phyloP scores from a whole-genome alignment of 2,113 vertebrate genomes.

The mouse (Mus musculus) region GRCm39 chr12:118192001-118192500 shows the following conservation, averaged over 20 bases:
- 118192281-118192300: not conserved
- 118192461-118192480: not conserved
- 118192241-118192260: not conserved
- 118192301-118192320: not conserved
- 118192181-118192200: not conserved
- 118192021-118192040: too few relatives aligned
- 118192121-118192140: not conserved
- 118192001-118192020: too few relatives aligned
- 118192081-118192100: too few relatives aligned
- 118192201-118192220: not conserved
- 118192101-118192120: conserved; percentile 15
- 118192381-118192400: conserved; percentile 18
- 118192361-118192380: not conserved
- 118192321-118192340: conserved; percentile 18
- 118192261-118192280: not conserved
- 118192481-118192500: not conserved
- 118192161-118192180: not conserved
- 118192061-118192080: too few relatives aligned
- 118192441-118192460: not conserved
- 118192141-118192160: not conserved
- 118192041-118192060: too few relatives aligned
- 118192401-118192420: not conserved
- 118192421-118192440: conserved; percentile 46
- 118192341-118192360: not conserved
- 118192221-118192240: not conserved